These are phyloP conservation scores for Mesocricetus auratus DNA, from an alignment of 2,113 vertebrate species.

Conservation along the genomic window DNA sequence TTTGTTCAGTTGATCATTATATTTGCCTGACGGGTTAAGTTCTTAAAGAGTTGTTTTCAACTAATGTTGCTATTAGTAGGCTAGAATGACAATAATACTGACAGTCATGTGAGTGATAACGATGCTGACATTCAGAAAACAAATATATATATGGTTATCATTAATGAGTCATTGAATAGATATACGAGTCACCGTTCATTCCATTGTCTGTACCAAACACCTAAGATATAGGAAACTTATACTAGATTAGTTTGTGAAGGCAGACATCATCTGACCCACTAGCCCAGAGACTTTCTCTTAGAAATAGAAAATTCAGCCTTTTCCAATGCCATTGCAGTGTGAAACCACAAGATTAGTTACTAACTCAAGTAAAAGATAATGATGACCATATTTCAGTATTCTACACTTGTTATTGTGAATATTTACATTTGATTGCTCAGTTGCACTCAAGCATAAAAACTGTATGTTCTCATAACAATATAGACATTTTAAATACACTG, in stretches of 20 bases:
- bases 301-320: background rate
- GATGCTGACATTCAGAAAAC: background rate
- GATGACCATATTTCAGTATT: background rate
- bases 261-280: background rate
- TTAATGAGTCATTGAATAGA: background rate
- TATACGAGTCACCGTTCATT: background rate
- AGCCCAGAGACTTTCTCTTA: background rate
- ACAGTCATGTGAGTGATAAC: background rate
- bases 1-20: background rate
- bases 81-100: background rate
- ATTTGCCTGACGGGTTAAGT: background rate
- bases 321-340: background rate
- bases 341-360: background rate
- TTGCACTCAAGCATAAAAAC: background rate
- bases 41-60: background rate
- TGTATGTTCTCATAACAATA: background rate
- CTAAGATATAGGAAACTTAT: background rate
- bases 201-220: background rate
- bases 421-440: background rate
- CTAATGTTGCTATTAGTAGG: background rate
- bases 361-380: background rate
- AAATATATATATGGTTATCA: background rate
- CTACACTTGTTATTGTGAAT: background rate
- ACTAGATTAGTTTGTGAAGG: background rate
- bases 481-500: background rate